Percentiles rank a stretch among this genome's conserved stretches.
Conservation (phyloP, 1,140 invertebrate species). For the Leptinotarsa texana region DNA sequence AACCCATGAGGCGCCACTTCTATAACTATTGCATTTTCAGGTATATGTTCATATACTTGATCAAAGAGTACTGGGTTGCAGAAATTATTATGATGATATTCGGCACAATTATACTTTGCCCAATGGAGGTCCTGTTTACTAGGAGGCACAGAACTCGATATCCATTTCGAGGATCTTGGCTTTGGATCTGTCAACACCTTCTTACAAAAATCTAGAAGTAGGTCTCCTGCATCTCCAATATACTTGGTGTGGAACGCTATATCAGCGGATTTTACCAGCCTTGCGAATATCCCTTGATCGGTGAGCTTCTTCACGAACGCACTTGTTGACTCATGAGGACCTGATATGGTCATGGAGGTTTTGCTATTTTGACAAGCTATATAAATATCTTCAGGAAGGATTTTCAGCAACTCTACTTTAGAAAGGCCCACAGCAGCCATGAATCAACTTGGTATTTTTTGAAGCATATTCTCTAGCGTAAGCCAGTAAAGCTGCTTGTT, state of each 20-base stretch:
- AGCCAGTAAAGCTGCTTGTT: conserved; percentile 79
- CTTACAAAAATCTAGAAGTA: conserved; percentile 69
- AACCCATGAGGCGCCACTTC: conserved; percentile 84
- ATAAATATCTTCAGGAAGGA: conserved; percentile 70
- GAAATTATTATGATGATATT: conserved; percentile 92
- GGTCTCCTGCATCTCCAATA: conserved; percentile 74
- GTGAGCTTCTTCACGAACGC: conserved; percentile 70
- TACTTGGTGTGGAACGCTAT: conserved; percentile 84
- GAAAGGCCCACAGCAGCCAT: conserved; percentile 72
- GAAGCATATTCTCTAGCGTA: conserved; percentile 85
- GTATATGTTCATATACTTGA: conserved; percentile 75
- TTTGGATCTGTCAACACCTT: conserved; percentile 73
- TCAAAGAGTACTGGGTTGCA: conserved; percentile 82
- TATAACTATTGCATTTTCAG: conserved; percentile 76
- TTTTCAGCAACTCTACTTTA: conserved; percentile 56
- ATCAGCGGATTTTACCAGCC: conserved; percentile 76
- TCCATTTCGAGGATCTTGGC: conserved; percentile 75
- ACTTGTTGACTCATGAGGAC: conserved; percentile 70
- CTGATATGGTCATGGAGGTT: conserved; percentile 84
- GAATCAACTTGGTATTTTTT: conserved; percentile 72
- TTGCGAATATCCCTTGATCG: conserved; percentile 76
- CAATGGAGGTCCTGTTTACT: conserved; percentile 70
- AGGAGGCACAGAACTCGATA: conserved; percentile 83
- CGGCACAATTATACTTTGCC: conserved; percentile 75
- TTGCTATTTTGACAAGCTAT: conserved; percentile 83